phyloP scores from a whole-genome alignment of 2,888 invertebrate genomes.

The Rotaria magnacalcarata region DNA sequence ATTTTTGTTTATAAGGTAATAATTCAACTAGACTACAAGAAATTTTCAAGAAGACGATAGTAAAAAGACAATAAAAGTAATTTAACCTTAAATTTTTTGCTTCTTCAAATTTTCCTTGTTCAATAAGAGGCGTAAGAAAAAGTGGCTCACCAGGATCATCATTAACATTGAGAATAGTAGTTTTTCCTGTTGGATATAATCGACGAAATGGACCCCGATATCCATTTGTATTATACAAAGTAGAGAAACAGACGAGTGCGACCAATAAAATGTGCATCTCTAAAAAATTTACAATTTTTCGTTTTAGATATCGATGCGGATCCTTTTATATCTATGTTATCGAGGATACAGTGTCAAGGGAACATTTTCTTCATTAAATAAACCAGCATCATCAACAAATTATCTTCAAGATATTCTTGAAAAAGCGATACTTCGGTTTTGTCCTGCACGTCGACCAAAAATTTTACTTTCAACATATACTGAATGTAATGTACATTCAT shows the following conservation, averaged over 20 bases:
- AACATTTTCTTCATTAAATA: background rate
- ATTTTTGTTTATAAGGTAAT: background rate
- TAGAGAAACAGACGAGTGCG: background rate
- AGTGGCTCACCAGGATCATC: slow-evolving; percentile 64
- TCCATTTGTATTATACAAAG: background rate
- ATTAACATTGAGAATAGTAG: background rate
- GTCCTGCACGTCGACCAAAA: slow-evolving; percentile 26
- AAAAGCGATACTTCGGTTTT: background rate
- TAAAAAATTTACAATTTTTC: background rate
- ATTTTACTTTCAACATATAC: slow-evolving; percentile 27
- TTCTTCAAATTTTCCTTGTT: slow-evolving; percentile 67
- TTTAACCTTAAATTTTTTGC: background rate
- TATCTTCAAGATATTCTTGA: slow-evolving; percentile 32
- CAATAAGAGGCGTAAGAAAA: slow-evolving; percentile 72
- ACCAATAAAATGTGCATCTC: background rate
- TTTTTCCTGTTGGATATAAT: slow-evolving; percentile 46
- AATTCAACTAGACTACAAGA: background rate
- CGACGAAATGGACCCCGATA: slow-evolving; percentile 47
- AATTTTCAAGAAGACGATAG: too few relatives aligned
- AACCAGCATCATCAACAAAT: background rate
- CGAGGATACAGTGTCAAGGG: slow-evolving; percentile 14
- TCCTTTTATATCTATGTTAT: slow-evolving; percentile 14
- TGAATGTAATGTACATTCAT: slow-evolving; percentile 25
- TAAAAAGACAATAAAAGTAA: background rate
- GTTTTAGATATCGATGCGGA: slow-evolving; percentile 1